phyloP scores from a whole-genome alignment of 2,113 vertebrate genomes.

The Psammodynastes pulverulentus region DNA sequence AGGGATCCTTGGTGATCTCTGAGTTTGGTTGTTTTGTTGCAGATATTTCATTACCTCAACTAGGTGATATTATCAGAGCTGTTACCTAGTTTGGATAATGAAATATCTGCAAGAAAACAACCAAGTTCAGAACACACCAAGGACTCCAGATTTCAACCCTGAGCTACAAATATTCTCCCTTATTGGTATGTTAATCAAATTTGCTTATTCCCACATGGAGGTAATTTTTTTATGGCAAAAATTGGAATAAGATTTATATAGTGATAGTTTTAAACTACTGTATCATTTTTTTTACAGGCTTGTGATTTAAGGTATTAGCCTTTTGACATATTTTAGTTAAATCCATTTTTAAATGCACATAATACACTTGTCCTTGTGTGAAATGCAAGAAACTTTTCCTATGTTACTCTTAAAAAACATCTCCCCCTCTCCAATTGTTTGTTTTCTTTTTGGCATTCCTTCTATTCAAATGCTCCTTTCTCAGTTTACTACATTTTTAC shows the following conservation, averaged over 20 bases:
- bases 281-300: neutral
- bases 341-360: neutral
- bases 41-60: neutral
- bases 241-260: neutral
- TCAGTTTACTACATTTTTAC: conserved; percentile 46
- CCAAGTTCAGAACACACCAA: neutral
- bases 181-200: neutral
- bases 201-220: neutral
- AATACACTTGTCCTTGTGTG: neutral
- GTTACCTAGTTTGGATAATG: neutral
- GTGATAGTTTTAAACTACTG: neutral
- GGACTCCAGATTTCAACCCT: neutral
- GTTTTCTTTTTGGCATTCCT: neutral
- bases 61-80: neutral
- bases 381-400: neutral
- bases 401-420: neutral
- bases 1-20: neutral
- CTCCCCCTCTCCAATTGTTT: neutral
- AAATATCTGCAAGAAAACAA: neutral
- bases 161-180: neutral
- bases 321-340: neutral
- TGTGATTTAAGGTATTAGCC: neutral
- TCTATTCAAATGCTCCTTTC: conserved; percentile 27
- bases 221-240: neutral
- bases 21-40: neutral